Evolutionary conservation across 2,113 vertebrate genomes (phyloP), one percentile per base, ranked within the genome.

Genomic region (Odontophorus gujanensis): DNA sequence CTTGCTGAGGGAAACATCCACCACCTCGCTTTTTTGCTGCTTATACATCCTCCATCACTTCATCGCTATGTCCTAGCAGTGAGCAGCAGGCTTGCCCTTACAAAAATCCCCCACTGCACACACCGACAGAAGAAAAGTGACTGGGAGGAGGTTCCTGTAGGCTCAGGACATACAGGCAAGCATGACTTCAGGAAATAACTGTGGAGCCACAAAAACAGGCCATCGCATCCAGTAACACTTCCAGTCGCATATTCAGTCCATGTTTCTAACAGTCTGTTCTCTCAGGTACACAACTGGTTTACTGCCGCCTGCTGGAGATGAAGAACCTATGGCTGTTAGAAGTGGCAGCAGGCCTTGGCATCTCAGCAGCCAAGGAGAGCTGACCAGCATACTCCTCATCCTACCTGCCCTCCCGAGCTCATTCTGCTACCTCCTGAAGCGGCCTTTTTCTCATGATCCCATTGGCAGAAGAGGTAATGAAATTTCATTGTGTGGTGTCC

Each of bases 401-500:
- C 6, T 43, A 45, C 26, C 6, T 40, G 40, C 34, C 61, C 80
- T 92, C 83, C 0, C 0, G 3, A 24, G 55, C 80, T 84, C 81
- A 34, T 26, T 50, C 58, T 79, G 62, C 62, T 61, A 15, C 2
- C 76, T 81, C 92, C 94, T 5, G 50, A 73, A 93, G 92, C 89
- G 91, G 91, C 4, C 1, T 90, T 91, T 82, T 53, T 68, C 63
- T 79, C 1, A 0, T 36, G 53, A 87, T 66, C 58, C 78, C 38
- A 76, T 13, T 32, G 20, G 71, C 75, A 87, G 89, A 91, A 93
- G 78, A 85, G 59, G 62, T 66, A 91, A 95, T 92, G 92, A 92
- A 79, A 80, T 92, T 63, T 79, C 93, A 89, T 89, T 93, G 89
- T 92, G 81, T 89, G 87, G 86, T 92, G 92, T 85, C 94, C 75